phyloP scores from a whole-genome alignment of 2,888 invertebrate species.

The Baronia brevicornis region DNA sequence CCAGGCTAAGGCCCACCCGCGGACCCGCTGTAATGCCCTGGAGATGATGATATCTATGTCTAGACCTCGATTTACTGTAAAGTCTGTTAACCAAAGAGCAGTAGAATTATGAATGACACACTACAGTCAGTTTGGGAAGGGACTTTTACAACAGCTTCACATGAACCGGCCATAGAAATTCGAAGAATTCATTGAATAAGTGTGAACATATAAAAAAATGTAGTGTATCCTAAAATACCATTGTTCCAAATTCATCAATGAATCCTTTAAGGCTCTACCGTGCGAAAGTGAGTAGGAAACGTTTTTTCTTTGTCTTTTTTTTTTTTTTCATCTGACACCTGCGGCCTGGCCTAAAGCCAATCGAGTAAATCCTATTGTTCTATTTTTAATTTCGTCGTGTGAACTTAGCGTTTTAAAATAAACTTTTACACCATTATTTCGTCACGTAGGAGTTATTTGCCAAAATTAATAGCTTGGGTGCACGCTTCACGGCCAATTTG shows the following conservation, averaged over 20 bases:
- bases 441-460: conserved; percentile 22
- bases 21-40: no score
- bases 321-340: conserved; percentile 23
- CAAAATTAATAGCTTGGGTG: conserved; percentile 10
- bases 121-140: no score
- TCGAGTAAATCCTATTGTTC: conserved; percentile 25
- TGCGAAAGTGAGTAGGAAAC: conserved; percentile 12
- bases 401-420: conserved; percentile 25
- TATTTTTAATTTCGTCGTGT: conserved; percentile 26
- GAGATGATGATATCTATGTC: no score
- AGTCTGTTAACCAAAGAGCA: no score
- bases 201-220: conserved; percentile 15
- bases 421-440: conserved; percentile 22
- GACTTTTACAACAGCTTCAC: no score
- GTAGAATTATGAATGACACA: no score
- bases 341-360: conserved; percentile 23
- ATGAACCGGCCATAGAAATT: conserved; percentile 12
- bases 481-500: conserved; percentile 13
- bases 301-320: conserved; percentile 8
- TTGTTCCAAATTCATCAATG: conserved; percentile 20
- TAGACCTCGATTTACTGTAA: no score
- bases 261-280: conserved; percentile 15
- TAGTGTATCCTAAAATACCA: conserved; percentile 14
- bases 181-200: conserved; percentile 13
- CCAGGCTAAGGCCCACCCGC: no score